These are phyloP conservation scores for Apocheima hispidaria DNA, from an alignment of 2,888 invertebrate species.

Conservation along the genomic window DNA sequence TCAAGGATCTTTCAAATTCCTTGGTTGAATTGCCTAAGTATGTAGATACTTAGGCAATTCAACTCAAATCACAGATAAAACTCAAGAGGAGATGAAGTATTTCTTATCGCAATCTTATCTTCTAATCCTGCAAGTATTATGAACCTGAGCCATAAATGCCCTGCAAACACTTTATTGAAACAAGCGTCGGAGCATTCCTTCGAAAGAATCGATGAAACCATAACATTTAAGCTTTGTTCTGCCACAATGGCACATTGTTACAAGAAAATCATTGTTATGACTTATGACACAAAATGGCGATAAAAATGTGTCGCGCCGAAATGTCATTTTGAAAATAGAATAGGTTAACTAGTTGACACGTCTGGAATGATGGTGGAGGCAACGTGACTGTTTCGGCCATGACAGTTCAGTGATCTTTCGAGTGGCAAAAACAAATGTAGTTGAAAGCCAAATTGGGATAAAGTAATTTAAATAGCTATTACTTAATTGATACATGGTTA, in stretches of 20 bases:
- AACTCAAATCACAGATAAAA: slow-evolving; percentile 5
- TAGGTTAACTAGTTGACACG: slow-evolving; percentile 34
- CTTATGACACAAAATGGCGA: slow-evolving; percentile 29
- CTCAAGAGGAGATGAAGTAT: slow-evolving; percentile 8
- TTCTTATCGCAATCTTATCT: slow-evolving; percentile 17
- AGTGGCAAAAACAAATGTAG: not conserved
- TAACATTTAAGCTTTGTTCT: slow-evolving; percentile 18
- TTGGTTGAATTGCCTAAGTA: not conserved
- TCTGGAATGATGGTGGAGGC: slow-evolving; percentile 11
- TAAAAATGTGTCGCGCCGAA: slow-evolving; percentile 27
- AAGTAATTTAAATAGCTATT: not conserved
- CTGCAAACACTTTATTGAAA: slow-evolving; percentile 17
- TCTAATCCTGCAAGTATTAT: slow-evolving; percentile 1
- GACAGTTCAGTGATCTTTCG: slow-evolving; percentile 25
- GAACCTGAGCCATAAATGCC: slow-evolving; percentile 9
- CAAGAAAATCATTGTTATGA: slow-evolving; percentile 29
- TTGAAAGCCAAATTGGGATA: not conserved
- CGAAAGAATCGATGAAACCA: slow-evolving; percentile 16
- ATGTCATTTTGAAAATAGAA: slow-evolving; percentile 37
- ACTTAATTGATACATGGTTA: too few species aligned
- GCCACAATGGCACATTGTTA: slow-evolving; percentile 30
- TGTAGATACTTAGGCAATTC: too few species aligned
- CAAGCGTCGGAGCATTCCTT: slow-evolving; percentile 23
- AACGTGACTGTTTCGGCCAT: slow-evolving; percentile 25
- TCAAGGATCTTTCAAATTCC: too few species aligned